A percentile compares a stretch with the other conserved stretches of the same genome.
These are phyloP conservation scores for Ciconia nigra DNA, from an alignment of 2,797 vertebrate genomes.

Conservation along the genomic window DNA sequence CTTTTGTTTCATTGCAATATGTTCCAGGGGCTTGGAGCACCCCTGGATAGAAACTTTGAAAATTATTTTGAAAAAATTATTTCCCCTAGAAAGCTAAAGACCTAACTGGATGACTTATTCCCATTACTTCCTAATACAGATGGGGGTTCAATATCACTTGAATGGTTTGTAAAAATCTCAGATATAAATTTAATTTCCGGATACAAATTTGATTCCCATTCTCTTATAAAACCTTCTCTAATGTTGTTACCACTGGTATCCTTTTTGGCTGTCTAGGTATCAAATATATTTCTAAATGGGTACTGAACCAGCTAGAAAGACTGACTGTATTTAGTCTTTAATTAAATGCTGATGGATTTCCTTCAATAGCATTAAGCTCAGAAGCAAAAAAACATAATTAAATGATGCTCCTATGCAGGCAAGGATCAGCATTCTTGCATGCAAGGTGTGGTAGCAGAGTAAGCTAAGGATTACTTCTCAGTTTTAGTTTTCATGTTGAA, in stretches of 20 bases:
- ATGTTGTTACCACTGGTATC: slow-evolving; percentile 24
- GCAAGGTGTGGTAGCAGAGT: slow-evolving; percentile 20
- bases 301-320: slow-evolving; percentile 32
- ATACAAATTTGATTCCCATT: slow-evolving; percentile 49
- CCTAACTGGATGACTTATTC: neutral
- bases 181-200: slow-evolving; percentile 54
- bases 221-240: slow-evolving; percentile 31
- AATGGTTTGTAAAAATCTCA: neutral
- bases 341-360: slow-evolving; percentile 54
- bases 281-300: slow-evolving; percentile 15
- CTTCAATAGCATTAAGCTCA: slow-evolving; percentile 18
- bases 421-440: slow-evolving; percentile 16
- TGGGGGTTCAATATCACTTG: neutral
- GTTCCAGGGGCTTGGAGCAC: neutral
- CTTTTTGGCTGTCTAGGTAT: neutral
- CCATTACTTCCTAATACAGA: neutral
- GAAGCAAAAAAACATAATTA: slow-evolving; percentile 53
- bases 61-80: neutral
- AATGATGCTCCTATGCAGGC: neutral
- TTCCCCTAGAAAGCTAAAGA: neutral
- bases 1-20: neutral
- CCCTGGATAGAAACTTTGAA: neutral
- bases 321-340: slow-evolving; percentile 52
- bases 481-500: slow-evolving; percentile 27
- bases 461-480: slow-evolving; percentile 31